Conservation (phyloP, 2,113 vertebrate species). For the Eira barbara region DNA sequence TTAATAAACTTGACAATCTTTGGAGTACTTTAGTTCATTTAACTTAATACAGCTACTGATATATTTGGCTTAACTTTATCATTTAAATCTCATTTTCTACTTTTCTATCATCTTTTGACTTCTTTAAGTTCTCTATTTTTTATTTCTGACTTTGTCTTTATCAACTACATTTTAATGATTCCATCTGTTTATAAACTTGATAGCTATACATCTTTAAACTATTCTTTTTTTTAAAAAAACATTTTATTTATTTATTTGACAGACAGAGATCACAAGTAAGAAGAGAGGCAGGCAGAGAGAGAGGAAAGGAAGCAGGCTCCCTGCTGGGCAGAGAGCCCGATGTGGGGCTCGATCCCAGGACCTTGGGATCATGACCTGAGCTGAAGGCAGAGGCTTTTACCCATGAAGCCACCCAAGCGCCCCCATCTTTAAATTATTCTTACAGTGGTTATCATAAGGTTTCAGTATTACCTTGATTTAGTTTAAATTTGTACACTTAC, state of each 20-base stretch:
- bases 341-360: too few species aligned
- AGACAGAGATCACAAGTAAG: too few species aligned
- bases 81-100: background rate
- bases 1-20: background rate
- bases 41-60: background rate
- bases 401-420: too few species aligned
- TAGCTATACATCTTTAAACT: background rate
- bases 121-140: background rate
- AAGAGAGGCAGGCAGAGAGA: too few species aligned
- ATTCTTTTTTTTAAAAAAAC: background rate
- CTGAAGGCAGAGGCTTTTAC: too few species aligned
- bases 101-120: background rate
- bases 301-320: too few species aligned
- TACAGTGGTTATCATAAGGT: background rate
- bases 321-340: too few species aligned
- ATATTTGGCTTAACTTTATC: background rate
- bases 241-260: too few species aligned
- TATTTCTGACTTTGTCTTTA: background rate
- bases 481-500: constrained; percentile 1
- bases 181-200: background rate
- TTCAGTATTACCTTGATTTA: background rate
- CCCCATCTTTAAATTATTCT: background rate
- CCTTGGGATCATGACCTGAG: too few species aligned
- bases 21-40: background rate
- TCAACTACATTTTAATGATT: background rate